Evolutionary conservation across 2,113 vertebrate genomes (phyloP), one percentile per base, ranked within the genome.

Genomic region (Amia ocellicauda): DNA sequence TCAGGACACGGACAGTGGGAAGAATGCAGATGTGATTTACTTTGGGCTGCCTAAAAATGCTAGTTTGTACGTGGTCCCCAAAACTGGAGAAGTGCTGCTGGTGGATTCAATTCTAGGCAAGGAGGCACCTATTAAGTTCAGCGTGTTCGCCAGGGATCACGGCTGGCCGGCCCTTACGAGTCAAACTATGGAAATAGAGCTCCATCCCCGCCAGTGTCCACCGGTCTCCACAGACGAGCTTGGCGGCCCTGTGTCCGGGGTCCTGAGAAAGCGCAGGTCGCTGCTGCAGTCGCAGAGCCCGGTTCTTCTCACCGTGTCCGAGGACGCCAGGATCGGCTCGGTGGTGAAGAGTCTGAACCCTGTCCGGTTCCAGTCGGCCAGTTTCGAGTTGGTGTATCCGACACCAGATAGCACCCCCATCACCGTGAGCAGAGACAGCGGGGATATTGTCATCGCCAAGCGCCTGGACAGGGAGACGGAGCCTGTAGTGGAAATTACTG

Each of bases 31-130:
- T 74, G 73, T 93, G 53, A 86, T 91, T 49, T 94, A 94, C 80
- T 92, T 91, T 69, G 81, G 84, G 2, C 63, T 78, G 24, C 93
- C 92, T 54, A 80, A 51, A 72, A 93, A 91, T 77, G 81, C 85
- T 19, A 90, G 86, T 76, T 93, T 93, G 64, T 94, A 92, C 76
- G 90, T 89, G 52, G 92, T 92, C 63, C 92, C 92, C 53, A 93
- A 93, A 85, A 93, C 90, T 2, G 92, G 93, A 3, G 87, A 92
- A 63, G 83, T 93, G 11, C 75, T 94, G 9, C 78, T 94, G 26
- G 91, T 94, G 42, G 88, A 92, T 74, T 95, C 93, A n/a, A 91
- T 94, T 36, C 86, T 93, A 4, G 85, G 90, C 64, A 71, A 84
- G 61, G 83, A 76, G 26, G 77, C 84, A 1, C 85, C 89, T 2